Percentiles rank a stretch among this genome's conserved stretches.
phyloP scores from a whole-genome alignment of 2,888 invertebrate genomes.

The Machimus rusticus region DNA sequence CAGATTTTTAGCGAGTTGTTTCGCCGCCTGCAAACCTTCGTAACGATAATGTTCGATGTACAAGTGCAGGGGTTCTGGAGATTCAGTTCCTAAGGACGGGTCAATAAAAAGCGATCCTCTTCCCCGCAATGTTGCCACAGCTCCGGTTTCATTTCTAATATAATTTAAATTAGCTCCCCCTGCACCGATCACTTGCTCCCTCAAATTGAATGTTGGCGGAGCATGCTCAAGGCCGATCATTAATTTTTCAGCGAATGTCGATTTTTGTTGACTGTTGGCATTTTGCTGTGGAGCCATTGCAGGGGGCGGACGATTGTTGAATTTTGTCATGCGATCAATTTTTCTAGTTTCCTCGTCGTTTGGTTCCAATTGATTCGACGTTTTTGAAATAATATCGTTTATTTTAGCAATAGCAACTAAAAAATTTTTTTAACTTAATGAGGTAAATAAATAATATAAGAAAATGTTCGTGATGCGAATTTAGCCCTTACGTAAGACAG shows the following conservation, averaged over 20 bases:
- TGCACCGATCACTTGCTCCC: conserved; percentile 76
- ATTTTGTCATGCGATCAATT: conserved; percentile 45
- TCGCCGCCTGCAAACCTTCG: conserved; percentile 68
- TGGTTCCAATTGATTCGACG: not conserved
- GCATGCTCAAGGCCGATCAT: conserved; percentile 80
- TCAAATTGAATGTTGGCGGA: conserved; percentile 77
- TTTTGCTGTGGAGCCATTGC: conserved; percentile 45
- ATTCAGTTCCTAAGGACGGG: conserved; percentile 67
- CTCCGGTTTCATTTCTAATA: conserved; percentile 78
- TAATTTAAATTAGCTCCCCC: conserved; percentile 78
- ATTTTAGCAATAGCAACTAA: conserved; percentile 57
- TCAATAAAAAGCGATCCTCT: conserved; percentile 71
- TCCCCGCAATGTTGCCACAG: conserved; percentile 76
- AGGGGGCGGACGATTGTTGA: conserved; percentile 44
- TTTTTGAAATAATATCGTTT: conserved; percentile 50
- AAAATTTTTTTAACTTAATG: conserved; percentile 37
- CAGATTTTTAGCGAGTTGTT: conserved; percentile 77
- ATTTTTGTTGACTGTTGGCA: conserved; percentile 35
- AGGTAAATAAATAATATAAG: not conserved
- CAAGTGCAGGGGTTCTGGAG: conserved; percentile 77
- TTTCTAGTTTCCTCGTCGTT: not conserved
- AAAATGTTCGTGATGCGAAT: not conserved
- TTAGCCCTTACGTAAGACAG: conserved; percentile 54
- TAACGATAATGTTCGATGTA: conserved; percentile 77
- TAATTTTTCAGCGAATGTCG: conserved; percentile 69